Base-by-base conservation (phyloP, 2,797 vertebrate genomes). In the Falco cherrug region DNA sequence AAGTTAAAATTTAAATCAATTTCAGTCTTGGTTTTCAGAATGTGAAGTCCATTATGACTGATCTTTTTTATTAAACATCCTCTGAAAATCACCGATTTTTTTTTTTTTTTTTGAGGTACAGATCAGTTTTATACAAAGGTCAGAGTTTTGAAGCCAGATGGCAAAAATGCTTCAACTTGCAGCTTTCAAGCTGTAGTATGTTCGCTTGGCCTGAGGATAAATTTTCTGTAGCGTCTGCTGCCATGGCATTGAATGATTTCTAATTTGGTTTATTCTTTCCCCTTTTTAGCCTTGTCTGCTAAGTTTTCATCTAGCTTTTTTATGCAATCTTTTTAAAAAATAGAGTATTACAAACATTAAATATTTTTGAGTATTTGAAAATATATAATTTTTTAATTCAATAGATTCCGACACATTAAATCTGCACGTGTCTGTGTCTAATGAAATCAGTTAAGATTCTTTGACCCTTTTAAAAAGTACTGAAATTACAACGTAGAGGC, bases 1-100 rank as follows among this genome's bases (percentile, higher is more conserved):
- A 64, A 93, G 86, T 93, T 90, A 92, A 79, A 80, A 84, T 90
- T 74, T 91, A 68, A 93, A 3, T 90, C 41, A 45, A 86, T 47
- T 90, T 83, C 35, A 84, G 50, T 79, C 11, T 33, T 64, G 84
- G 48, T 93, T 95, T 94, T 91, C 37, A 56, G 74, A 88, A 64
- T 16, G 9, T 29, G 28, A 87, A 70, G 37, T 11, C 61, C 7
- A 15, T 73, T 60, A 31, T 45, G 71, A 57, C 3, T 13, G 2
- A 26, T 35, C 41, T 53, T 74, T 56, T 70, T 77, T 45, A 84
- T 45, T 16, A 87, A 13, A 12, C 9, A 29, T 47, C 12, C 20
- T 76, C 76, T 56, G 43, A 67, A 84, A 43, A 59, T 50, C 61
- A 57, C 8, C 1, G 3, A 0, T 37, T 71, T 6, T 2, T 57